Percentiles rank a stretch among this genome's conserved stretches.
Conservation (phyloP, 2,113 vertebrate species). For the Ceuthmochares aereus region DNA sequence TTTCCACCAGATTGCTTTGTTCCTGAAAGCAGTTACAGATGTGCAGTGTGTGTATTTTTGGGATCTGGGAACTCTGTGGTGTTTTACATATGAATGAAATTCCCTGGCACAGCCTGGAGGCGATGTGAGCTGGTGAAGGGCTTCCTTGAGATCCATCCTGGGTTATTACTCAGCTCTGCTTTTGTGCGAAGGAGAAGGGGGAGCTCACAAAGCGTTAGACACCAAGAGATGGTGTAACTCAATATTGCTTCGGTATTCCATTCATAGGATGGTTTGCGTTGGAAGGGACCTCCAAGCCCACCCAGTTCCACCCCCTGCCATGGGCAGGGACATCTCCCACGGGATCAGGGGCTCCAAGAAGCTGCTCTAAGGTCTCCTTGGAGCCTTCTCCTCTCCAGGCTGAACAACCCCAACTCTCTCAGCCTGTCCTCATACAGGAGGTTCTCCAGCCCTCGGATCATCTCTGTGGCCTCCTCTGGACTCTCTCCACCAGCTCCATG, state of each 20-base stretch:
- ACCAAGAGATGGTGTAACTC: background rate
- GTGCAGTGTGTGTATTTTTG: background rate
- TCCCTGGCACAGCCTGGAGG: background rate
- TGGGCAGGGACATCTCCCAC: too few relatives aligned
- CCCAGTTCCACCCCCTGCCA: too few relatives aligned
- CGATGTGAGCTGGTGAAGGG: background rate
- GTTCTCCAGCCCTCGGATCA: too few relatives aligned
- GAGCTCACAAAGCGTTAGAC: background rate
- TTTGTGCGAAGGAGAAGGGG: background rate
- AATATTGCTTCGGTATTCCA: background rate
- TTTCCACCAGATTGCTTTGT: background rate
- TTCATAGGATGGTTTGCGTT: background rate
- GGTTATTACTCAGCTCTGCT: accelerated
- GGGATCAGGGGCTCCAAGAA: too few relatives aligned
- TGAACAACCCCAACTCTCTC: too few relatives aligned
- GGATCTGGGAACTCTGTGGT: background rate
- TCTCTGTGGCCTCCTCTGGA: too few relatives aligned
- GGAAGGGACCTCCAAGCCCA: too few relatives aligned
- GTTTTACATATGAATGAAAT: slow-evolving; percentile 9
- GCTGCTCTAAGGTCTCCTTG: too few relatives aligned
- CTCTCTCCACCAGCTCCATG: too few relatives aligned
- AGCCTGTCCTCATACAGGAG: too few relatives aligned
- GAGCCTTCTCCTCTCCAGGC: too few relatives aligned
- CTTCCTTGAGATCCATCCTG: background rate
- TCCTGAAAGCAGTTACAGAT: background rate